Base-by-base conservation (phyloP, 2,888 invertebrate species). In the Hypsopygia costalis region DNA sequence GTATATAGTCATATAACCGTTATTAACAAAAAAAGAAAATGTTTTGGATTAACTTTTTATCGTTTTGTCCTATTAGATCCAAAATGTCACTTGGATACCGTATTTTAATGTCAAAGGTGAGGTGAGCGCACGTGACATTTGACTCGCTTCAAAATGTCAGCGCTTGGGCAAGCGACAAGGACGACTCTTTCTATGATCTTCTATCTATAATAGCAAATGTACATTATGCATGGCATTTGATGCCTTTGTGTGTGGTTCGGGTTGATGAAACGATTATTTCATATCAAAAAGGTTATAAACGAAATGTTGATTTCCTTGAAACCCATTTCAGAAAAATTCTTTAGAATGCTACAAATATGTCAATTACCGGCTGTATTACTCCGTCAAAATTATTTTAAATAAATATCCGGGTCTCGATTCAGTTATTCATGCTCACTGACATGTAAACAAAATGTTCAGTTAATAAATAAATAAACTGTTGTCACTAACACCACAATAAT, bases 111-210 rank as follows among this genome's bases (percentile, higher is more conserved):
- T 66, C 81, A 86, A 66, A 87, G 87, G 82, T 82, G 62, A 68
- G 58, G 72, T 77, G 75, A 77, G 81, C 78, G 76, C 76, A 72
- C 78, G 75, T 80, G 86, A 86, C 87, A 86, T 87, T 86, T 87
- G 86, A 81, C 86, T 81, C 64, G 66, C 58, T 55, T 70, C 58
- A 53, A 88, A 88, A 87, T 88, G 86, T 80, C 86, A 87, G 86
- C 77, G 78, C 78, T 86, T 86, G 75, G 76, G 86, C 77, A 86
- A 86, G 77, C 73, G 62, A 76, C 87, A 87, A 88, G 87, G 87
- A 86, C 86, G 85, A 81, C 78, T 86, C 82, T 83, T 86, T 86
- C 81, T 79, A 77, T 72, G 80, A 71, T 68, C 76, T 76, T 82
- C 79, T 75, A 68, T 69, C 71, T 73, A 68, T 69, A 71, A 63